Percentiles rank a stretch among this genome's conserved stretches.
Conservation (phyloP, 2,888 invertebrate species). For the Agonopterix subpropinquella region DNA sequence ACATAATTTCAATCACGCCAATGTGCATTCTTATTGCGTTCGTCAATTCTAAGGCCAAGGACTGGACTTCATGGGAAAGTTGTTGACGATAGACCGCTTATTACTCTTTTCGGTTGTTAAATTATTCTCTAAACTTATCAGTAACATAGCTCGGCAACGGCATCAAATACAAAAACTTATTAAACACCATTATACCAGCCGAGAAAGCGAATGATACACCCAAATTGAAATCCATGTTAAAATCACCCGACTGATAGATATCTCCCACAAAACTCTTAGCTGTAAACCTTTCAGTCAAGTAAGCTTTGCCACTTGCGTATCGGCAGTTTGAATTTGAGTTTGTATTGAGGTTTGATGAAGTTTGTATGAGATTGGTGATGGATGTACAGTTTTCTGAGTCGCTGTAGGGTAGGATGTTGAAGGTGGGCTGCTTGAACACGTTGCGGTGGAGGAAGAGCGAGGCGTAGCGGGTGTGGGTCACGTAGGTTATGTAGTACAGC, state of each 20-base stretch:
- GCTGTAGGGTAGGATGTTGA: conserved; percentile 72
- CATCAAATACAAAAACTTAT: conserved; percentile 89
- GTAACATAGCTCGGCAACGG: conserved; percentile 90
- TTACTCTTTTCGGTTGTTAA: neutral
- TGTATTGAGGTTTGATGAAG: conserved; percentile 58
- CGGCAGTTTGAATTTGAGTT: conserved; percentile 78
- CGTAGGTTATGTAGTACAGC: conserved; percentile 87
- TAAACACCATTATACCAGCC: conserved; percentile 86
- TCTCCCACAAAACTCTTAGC: conserved; percentile 72
- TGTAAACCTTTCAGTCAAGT: conserved; percentile 82
- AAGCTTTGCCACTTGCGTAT: conserved; percentile 82
- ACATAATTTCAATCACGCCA: too few species aligned
- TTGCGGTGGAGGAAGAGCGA: conserved; percentile 84
- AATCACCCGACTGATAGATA: conserved; percentile 74
- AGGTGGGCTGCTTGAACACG: conserved; percentile 77
- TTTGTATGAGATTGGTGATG: conserved; percentile 71
- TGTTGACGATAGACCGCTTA: too few species aligned
- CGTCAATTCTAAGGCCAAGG: too few species aligned
- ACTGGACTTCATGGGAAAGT: too few species aligned
- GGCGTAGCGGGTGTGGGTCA: conserved; percentile 87
- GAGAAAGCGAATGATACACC: conserved; percentile 90
- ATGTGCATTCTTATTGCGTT: too few species aligned
- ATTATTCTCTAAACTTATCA: conserved; percentile 87
- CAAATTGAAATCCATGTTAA: conserved; percentile 85
- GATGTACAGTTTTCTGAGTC: conserved; percentile 71